Evolutionary conservation across 2,888 invertebrate genomes (phyloP).

Genomic region (Philereme transversata): DNA sequence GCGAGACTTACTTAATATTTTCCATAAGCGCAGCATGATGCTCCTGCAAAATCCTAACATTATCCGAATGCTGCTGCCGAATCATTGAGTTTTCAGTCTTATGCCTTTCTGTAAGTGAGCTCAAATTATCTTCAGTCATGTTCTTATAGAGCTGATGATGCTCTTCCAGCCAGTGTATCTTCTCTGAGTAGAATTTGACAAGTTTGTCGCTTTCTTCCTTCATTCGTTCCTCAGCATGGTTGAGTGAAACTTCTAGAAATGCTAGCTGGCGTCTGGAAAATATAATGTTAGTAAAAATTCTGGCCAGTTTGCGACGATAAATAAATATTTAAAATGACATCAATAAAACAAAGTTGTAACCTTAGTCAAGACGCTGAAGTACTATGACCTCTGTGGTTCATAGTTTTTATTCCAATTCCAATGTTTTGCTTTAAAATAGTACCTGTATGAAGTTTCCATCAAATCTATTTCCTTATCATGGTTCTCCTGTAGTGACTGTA

Average conservation of each 20-base stretch:
- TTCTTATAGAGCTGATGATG: conserved; percentile 78
- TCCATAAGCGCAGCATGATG: conserved; percentile 82
- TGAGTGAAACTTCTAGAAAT: conserved; percentile 81
- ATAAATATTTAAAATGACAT: too few relatives aligned
- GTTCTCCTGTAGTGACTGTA: conserved; percentile 81
- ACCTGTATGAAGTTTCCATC: conserved; percentile 86
- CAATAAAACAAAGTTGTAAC: too few relatives aligned
- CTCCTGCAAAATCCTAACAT: conserved; percentile 70
- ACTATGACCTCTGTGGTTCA: too few relatives aligned
- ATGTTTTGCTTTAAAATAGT: neutral
- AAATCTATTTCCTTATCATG: conserved; percentile 85
- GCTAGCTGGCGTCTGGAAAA: conserved; percentile 82
- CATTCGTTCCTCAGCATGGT: conserved; percentile 83
- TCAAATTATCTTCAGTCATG: conserved; percentile 79
- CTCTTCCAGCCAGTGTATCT: conserved; percentile 79
- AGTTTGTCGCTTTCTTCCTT: conserved; percentile 83
- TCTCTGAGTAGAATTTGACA: conserved; percentile 76
- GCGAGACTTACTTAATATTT: conserved; percentile 74
- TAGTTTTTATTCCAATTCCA: too few relatives aligned
- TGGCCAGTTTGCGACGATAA: too few relatives aligned
- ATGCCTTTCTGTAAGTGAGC: conserved; percentile 73
- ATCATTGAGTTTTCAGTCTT: conserved; percentile 69
- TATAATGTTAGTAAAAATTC: neutral
- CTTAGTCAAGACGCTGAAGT: too few relatives aligned
- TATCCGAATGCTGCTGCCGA: conserved; percentile 76